Percentiles rank a stretch among this genome's conserved stretches.
Evolutionary conservation across 2,888 invertebrate genomes (phyloP).

Genomic region (Hesperia comma): DNA sequence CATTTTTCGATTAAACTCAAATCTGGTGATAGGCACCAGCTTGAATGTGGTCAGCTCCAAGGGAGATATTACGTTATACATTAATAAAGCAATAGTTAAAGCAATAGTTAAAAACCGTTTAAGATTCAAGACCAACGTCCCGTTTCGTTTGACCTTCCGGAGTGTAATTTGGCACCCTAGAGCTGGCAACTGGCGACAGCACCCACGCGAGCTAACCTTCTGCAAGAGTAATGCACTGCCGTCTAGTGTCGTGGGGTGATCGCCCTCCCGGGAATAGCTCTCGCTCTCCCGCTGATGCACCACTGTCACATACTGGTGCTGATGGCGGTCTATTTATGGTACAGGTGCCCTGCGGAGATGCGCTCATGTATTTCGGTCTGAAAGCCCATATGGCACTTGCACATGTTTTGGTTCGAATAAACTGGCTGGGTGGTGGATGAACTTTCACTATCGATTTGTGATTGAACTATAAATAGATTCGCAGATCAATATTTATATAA

Average conservation of each 20-base stretch:
- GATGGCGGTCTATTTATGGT: slow-evolving; percentile 20
- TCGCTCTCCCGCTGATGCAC: slow-evolving; percentile 20
- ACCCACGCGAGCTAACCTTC: slow-evolving; percentile 30
- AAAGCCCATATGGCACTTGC: background rate
- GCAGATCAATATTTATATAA: background rate
- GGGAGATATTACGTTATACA: background rate
- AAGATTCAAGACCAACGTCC: background rate
- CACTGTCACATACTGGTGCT: slow-evolving; percentile 1
- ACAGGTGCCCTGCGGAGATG: background rate
- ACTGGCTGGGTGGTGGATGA: background rate
- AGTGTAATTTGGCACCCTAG: background rate
- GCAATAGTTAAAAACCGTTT: background rate
- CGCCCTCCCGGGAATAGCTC: slow-evolving; percentile 23
- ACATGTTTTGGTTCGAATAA: background rate
- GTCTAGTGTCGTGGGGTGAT: slow-evolving; percentile 28
- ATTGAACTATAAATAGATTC: too few species aligned
- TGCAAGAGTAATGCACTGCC: slow-evolving; percentile 26
- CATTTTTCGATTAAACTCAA: too few species aligned
- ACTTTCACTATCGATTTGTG: background rate
- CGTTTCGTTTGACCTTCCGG: slow-evolving; percentile 4
- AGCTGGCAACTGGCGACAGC: background rate
- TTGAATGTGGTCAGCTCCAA: too few species aligned
- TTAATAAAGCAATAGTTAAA: background rate
- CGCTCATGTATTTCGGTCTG: background rate
- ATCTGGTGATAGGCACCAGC: too few species aligned